Conservation (phyloP, 2,797 vertebrate genomes). For the Sebastes oblongus region DNA sequence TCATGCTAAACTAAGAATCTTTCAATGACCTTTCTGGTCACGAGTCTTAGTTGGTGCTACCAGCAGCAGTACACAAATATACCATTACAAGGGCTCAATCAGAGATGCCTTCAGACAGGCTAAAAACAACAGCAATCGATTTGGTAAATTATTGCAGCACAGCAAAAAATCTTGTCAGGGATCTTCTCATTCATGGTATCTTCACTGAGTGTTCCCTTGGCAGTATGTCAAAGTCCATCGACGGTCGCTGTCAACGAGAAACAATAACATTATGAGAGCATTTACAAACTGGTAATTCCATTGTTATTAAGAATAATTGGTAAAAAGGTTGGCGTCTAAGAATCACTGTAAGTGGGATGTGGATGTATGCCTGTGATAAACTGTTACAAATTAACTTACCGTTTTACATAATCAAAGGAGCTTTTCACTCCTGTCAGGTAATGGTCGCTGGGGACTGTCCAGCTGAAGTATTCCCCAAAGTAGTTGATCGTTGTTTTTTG, state of each 20-base stretch:
- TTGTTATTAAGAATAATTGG: not conserved
- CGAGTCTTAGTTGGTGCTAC: not conserved
- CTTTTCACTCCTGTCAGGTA: conserved; percentile 2
- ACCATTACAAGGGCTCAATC: not conserved
- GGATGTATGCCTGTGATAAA: not conserved
- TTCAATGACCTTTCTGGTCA: not conserved
- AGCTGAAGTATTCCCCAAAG: no score
- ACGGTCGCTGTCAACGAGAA: not conserved
- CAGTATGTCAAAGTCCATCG: conserved; percentile 3
- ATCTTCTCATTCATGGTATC: not conserved
- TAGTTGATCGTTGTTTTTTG: no score
- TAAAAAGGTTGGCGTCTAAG: not conserved
- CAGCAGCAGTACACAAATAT: not conserved
- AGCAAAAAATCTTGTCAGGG: not conserved
- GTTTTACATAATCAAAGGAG: not conserved
- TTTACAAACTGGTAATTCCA: not conserved
- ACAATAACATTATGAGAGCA: not conserved
- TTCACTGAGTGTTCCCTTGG: not conserved
- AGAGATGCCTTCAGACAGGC: not conserved
- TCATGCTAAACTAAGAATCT: no score
- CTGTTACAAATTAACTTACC: not conserved
- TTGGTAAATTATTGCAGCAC: not conserved
- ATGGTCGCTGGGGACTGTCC: not conserved
- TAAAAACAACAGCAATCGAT: rapidly evolving
- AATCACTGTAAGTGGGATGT: not conserved